A percentile compares a stretch with the other conserved stretches of the same genome.
Conservation (phyloP, 2,888 invertebrate species). For the Drosophila bunnanda region DNA sequence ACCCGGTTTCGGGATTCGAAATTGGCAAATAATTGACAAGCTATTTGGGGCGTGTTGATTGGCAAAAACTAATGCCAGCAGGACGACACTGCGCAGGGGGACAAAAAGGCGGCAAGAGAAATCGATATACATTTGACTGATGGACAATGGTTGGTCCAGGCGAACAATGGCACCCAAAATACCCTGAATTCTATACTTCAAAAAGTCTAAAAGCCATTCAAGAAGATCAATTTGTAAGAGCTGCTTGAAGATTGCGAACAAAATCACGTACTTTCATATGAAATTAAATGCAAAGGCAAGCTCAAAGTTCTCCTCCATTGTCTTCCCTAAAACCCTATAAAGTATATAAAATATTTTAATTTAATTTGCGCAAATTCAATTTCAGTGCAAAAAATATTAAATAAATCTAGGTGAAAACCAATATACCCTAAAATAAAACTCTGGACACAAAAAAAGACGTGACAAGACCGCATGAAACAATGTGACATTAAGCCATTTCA, state of each 20-base stretch:
- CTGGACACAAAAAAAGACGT: constrained; percentile 54
- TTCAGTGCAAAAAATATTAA: background rate
- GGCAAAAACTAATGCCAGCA: constrained; percentile 73
- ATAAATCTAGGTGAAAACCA: constrained; percentile 23
- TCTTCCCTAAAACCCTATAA: rapidly evolving
- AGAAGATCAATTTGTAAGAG: background rate
- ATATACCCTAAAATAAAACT: constrained; percentile 1
- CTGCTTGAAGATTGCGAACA: background rate
- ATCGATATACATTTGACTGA: constrained; percentile 76
- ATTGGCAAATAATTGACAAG: constrained; percentile 78
- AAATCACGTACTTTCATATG: no score
- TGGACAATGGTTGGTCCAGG: constrained; percentile 58
- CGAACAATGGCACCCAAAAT: constrained; percentile 34
- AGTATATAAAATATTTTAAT: background rate
- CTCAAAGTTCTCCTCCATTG: no score
- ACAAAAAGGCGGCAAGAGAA: constrained; percentile 44
- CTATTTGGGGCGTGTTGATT: constrained; percentile 77
- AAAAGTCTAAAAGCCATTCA: no score
- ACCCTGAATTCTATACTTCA: background rate
- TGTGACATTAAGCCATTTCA: constrained; percentile 78
- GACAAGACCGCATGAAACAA: constrained; percentile 77
- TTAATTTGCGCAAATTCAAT: background rate
- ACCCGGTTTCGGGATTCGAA: constrained; percentile 68
- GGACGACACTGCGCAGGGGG: constrained; percentile 36
- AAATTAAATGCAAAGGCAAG: no score